phyloP scores from a whole-genome alignment of 2,113 vertebrate genomes.

The Uropsilus gracilis region DNA sequence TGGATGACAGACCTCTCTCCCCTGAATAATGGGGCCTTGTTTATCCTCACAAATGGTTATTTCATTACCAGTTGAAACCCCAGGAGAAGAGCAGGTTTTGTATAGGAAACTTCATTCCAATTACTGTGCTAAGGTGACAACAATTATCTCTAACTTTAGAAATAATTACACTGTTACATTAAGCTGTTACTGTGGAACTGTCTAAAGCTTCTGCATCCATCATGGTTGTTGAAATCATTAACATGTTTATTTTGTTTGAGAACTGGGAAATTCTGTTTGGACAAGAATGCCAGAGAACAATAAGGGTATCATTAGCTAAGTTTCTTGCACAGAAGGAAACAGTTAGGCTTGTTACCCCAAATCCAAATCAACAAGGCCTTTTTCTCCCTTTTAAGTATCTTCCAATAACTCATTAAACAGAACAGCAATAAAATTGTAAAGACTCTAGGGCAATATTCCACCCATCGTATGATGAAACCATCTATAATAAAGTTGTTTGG shows the following conservation, averaged over 20 bases:
- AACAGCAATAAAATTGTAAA: not conserved
- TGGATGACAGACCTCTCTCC: not conserved
- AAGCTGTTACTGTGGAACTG: slow-evolving; percentile 46
- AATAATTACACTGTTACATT: slow-evolving; percentile 58
- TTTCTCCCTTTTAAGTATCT: slow-evolving; percentile 6
- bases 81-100: slow-evolving; percentile 45
- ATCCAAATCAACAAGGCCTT: not conserved
- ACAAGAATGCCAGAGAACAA: slow-evolving; percentile 53
- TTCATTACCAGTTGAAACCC: slow-evolving; percentile 52
- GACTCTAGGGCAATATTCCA: too few species aligned
- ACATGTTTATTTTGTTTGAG: slow-evolving; percentile 54
- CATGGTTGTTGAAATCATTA: slow-evolving; percentile 48
- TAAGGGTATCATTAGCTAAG: not conserved
- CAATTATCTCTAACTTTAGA: slow-evolving; percentile 69
- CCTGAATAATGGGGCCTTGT: not conserved
- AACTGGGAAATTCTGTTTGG: slow-evolving; percentile 61
- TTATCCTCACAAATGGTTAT: slow-evolving; percentile 20
- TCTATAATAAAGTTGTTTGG: too few species aligned
- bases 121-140: slow-evolving; percentile 70
- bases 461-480: too few species aligned
- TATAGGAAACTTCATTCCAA: slow-evolving; percentile 35
- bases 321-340: not conserved
- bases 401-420: not conserved
- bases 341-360: not conserved
- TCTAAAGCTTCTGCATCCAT: slow-evolving; percentile 12